phyloP scores from a whole-genome alignment of 2,888 invertebrate genomes.

The Fabriciana adippe region DNA sequence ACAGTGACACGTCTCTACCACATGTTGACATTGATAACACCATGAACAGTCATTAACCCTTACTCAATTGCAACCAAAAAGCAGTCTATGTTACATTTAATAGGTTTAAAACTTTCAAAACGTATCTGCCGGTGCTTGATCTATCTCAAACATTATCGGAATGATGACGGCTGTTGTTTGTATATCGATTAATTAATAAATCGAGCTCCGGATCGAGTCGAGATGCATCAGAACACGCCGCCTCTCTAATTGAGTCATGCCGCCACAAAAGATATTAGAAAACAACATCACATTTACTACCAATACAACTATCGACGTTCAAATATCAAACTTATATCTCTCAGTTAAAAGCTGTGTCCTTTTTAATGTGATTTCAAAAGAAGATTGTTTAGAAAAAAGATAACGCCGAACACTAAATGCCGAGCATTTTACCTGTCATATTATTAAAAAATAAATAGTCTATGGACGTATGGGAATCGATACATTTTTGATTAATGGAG shows the following conservation, averaged over 20 bases:
- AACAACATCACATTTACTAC: slow-evolving; percentile 39
- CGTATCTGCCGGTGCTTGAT: slow-evolving; percentile 48
- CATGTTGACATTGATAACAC: slow-evolving; percentile 9
- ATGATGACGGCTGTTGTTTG: slow-evolving; percentile 80
- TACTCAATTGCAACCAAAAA: slow-evolving; percentile 29
- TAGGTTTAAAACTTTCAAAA: slow-evolving; percentile 33
- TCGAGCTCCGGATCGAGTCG: slow-evolving; percentile 72
- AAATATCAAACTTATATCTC: slow-evolving; percentile 42
- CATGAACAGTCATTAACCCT: slow-evolving; percentile 28
- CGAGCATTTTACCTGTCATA: slow-evolving; percentile 79
- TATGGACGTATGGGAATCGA: slow-evolving; percentile 72
- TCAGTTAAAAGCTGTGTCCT: neutral
- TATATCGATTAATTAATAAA: slow-evolving; percentile 83
- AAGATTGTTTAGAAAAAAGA: slow-evolving; percentile 50
- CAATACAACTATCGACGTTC: neutral
- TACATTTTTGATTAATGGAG: slow-evolving; percentile 76
- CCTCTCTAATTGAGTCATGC: slow-evolving; percentile 80
- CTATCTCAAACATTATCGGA: slow-evolving; percentile 65
- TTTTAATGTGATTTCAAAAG: neutral
- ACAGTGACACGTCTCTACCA: slow-evolving; percentile 1
- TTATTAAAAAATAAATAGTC: slow-evolving; percentile 76
- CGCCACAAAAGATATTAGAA: slow-evolving; percentile 72
- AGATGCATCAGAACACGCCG: slow-evolving; percentile 74
- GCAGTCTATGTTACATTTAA: slow-evolving; percentile 39
- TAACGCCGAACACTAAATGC: slow-evolving; percentile 74